These are phyloP conservation scores for Paramormyrops hopkinsi DNA, from an alignment of 2,797 vertebrate genomes.

Conservation along the genomic window DNA sequence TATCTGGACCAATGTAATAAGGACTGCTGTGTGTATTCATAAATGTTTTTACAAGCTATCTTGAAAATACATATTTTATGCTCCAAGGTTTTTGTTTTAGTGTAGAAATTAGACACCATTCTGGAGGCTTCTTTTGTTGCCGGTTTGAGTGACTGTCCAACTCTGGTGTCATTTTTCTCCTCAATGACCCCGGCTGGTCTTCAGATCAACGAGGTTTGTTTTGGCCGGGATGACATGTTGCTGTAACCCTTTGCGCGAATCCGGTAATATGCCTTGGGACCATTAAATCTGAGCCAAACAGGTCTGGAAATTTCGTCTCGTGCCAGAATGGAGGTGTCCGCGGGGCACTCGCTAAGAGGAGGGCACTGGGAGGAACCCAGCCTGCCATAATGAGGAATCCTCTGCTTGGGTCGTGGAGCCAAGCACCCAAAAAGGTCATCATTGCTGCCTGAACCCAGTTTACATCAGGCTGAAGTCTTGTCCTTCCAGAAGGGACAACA, in stretches of 20 bases:
- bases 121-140: background rate
- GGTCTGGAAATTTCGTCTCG: background rate
- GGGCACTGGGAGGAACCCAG: background rate
- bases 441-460: background rate
- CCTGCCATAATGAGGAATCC: background rate
- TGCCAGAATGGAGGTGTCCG: background rate
- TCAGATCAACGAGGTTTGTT: constrained; percentile 12
- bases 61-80: background rate
- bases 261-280: background rate
- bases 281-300: background rate
- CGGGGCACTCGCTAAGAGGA: background rate
- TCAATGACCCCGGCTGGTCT: constrained; percentile 8
- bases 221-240: constrained; percentile 21
- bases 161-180: background rate
- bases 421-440: background rate
- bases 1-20: background rate
- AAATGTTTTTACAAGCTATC: background rate
- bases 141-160: background rate
- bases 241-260: constrained; percentile 25
- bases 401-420: background rate
- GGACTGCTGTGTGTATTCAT: background rate
- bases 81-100: background rate
- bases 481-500: background rate
- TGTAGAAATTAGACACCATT: background rate
- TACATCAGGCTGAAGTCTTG: background rate